A percentile compares a stretch with the other conserved stretches of the same genome.
Conservation (phyloP, 2,888 invertebrate species). For the Arctia plantaginis region DNA sequence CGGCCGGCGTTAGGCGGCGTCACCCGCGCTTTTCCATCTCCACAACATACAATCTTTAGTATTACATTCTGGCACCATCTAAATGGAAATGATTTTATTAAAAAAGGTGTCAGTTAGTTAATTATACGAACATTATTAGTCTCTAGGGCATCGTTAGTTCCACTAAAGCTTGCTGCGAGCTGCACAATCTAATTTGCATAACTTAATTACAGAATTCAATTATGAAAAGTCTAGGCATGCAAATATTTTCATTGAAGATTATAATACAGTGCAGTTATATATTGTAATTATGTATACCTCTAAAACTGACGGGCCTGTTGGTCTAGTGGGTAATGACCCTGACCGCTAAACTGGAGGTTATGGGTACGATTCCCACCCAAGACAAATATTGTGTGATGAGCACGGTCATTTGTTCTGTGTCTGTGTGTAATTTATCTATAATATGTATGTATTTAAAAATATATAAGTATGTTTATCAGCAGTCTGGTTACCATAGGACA, state of each 20-base stretch:
- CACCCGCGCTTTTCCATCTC: background rate
- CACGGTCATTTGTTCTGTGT: too few relatives aligned
- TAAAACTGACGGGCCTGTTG: too few relatives aligned
- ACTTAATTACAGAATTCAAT: background rate
- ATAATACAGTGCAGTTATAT: too few relatives aligned
- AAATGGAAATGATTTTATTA: background rate
- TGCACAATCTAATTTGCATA: background rate
- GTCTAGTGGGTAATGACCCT: too few relatives aligned
- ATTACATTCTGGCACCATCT: background rate
- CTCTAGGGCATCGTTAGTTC: background rate
- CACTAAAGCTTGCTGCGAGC: background rate
- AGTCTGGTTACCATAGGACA: too few relatives aligned
- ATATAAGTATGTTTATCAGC: too few relatives aligned
- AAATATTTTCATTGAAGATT: background rate
- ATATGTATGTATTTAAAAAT: too few relatives aligned
- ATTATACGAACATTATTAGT: background rate
- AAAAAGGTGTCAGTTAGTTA: background rate
- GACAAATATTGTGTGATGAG: too few relatives aligned
- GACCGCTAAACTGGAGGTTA: too few relatives aligned
- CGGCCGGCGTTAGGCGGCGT: background rate
- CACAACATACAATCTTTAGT: background rate
- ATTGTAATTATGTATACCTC: too few relatives aligned
- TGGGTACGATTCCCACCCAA: too few relatives aligned
- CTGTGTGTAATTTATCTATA: too few relatives aligned
- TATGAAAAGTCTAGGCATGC: background rate